Evolutionary conservation across 2,113 vertebrate species (phyloP).

Genomic region (Phylloscopus whistleri): DNA sequence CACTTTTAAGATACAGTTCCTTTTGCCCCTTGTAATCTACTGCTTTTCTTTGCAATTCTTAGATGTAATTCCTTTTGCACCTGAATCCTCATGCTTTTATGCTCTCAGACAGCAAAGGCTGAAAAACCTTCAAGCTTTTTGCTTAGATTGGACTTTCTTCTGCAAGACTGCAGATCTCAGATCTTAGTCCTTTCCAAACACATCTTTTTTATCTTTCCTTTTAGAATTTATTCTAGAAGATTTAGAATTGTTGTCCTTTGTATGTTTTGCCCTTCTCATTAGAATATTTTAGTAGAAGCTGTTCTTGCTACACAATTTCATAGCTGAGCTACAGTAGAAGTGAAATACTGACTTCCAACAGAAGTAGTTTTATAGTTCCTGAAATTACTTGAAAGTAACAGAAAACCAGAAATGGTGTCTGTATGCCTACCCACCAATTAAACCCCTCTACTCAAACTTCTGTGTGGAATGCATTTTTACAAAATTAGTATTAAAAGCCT

Average conservation of each 20-base stretch:
- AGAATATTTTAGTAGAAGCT: neutral
- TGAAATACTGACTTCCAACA: neutral
- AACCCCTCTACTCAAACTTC: neutral
- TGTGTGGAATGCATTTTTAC: neutral
- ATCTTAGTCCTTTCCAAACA: neutral
- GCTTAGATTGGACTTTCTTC: neutral
- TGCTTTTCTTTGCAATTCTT: neutral
- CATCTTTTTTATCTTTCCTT: neutral
- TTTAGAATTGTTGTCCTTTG: neutral
- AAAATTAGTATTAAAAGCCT: neutral
- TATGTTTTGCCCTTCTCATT: neutral
- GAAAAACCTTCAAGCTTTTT: neutral
- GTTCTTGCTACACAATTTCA: neutral
- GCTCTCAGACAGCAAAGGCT: neutral
- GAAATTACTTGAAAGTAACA: neutral
- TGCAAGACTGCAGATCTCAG: neutral
- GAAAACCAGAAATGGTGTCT: neutral
- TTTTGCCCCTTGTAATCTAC: neutral
- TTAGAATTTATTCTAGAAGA: neutral
- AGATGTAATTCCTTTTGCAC: neutral
- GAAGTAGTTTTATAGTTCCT: neutral
- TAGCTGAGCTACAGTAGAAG: neutral
- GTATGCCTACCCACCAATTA: neutral
- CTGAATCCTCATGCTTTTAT: neutral
- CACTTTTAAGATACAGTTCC: neutral